A percentile compares a stretch with the other conserved stretches of the same genome.
phyloP scores from a whole-genome alignment of 2,113 vertebrate genomes.

The Pelodiscus sinensis region DNA sequence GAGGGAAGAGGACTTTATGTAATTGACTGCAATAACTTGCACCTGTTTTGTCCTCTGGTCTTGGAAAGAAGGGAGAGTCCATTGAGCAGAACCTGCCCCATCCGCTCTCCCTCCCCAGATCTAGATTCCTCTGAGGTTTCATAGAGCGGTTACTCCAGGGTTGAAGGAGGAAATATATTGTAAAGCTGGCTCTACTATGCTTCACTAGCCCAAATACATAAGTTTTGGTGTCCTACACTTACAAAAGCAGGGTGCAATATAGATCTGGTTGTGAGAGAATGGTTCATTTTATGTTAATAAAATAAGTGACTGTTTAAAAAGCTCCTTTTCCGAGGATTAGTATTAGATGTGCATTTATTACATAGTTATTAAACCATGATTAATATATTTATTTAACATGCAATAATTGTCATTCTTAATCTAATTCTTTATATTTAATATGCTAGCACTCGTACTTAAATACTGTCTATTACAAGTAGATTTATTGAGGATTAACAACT shows the following conservation, averaged over 20 bases:
- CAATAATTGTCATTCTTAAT: slow-evolving; percentile 72
- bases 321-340: slow-evolving; percentile 27
- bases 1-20: background rate
- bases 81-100: background rate
- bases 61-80: background rate
- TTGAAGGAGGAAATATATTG: background rate
- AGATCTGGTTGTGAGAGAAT: background rate
- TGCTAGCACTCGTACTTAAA: slow-evolving; percentile 56
- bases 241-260: background rate
- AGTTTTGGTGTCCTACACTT: background rate
- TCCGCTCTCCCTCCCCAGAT: background rate
- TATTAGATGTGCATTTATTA: slow-evolving; percentile 57
- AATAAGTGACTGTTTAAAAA: slow-evolving; percentile 1
- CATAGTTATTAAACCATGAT: slow-evolving; percentile 59
- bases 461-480: slow-evolving; percentile 73
- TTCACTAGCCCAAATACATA: background rate
- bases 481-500: slow-evolving; percentile 76
- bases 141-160: background rate
- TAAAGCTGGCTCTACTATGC: background rate
- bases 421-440: slow-evolving; percentile 68
- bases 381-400: slow-evolving; percentile 64
- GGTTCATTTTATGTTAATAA: background rate
- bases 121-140: background rate
- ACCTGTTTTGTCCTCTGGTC: background rate
- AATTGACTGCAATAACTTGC: background rate